Base-by-base conservation (phyloP, 2,797 vertebrate species). In the Melanotaenia trifasciata region DNA sequence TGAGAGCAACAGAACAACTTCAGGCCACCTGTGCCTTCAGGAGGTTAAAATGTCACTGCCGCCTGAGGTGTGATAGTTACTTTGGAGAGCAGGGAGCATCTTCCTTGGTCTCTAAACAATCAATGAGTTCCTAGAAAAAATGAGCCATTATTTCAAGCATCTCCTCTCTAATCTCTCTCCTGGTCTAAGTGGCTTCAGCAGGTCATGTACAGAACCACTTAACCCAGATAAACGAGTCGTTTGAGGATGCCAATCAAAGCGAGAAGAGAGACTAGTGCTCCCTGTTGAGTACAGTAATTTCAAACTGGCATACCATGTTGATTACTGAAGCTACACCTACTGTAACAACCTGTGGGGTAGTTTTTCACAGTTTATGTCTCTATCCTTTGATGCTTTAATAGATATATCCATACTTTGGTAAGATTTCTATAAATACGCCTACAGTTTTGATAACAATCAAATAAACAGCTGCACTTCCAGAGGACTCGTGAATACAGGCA, bases 231-330 rank as follows among this genome's bases (percentile, higher is more conserved):
- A 90, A 89, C 87, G 89, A 76, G 84, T 71, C 76, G 22, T 81
- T 67, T 70, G 67, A 87, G 81, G 85, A 85, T 83, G 74, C 78
- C 83, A 92, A 92, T 93, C 92, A 90, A 76, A 87, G 65, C 66
- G 72, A 84, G 70, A 76, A 86, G 84, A 73, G 72, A 64, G 68
- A 79, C 68, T 73, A 58, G 66, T 59, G 80, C 72, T 84, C 79
- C 84, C 84, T 36, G 78, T 78, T 51, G 92, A 79, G 78, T 64
- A 79, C 38, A 11, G 78, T 84, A 84, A 89, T 90, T 71, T 86
- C 79, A 81, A 78, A 83, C 80, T 81, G 66, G 79, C 71, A 74
- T 83, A 81, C 72, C 54, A 71, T 70, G 80, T 81, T 93, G 87
- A 93, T 92, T 91, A 74, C 85, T 57, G 79, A 85, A 70, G 62